Percentiles rank a stretch among this genome's conserved stretches.
These are phyloP conservation scores for Ptiloglossa arizonensis DNA, from an alignment of 1,140 invertebrate species.

Conservation along the genomic window DNA sequence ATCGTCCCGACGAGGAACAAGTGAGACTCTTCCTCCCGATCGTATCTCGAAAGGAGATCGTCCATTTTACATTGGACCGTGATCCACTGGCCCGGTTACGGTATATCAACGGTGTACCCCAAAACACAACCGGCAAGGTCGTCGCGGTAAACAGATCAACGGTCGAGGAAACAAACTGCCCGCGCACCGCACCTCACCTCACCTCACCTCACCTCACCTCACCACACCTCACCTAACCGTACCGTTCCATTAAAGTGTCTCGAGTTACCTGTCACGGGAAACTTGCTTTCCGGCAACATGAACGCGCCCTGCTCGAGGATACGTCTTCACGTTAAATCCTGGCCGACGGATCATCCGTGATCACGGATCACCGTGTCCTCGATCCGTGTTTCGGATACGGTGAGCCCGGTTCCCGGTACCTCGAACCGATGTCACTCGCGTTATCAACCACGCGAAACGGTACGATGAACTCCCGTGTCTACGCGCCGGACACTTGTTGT, in stretches of 20 bases:
- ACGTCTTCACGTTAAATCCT: slow-evolving; percentile 23
- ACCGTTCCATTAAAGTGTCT: too few relatives aligned
- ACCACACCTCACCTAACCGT: too few relatives aligned
- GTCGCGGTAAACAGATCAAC: too few relatives aligned
- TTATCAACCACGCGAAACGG: neutral
- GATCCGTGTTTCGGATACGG: too few relatives aligned
- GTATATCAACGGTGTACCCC: neutral
- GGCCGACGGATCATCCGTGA: neutral
- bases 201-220: too few relatives aligned
- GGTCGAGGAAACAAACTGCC: neutral
- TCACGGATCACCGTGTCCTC: too few relatives aligned
- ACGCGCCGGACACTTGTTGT: slow-evolving; percentile 44
- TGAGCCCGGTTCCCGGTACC: too few relatives aligned
- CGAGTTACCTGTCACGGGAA: slow-evolving; percentile 80
- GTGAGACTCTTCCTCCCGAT: too few relatives aligned
- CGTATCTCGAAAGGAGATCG: neutral
- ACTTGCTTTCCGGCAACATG: slow-evolving; percentile 81
- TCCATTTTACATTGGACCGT: too few relatives aligned
- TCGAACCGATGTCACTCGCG: neutral
- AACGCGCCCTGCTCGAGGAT: slow-evolving; percentile 48
- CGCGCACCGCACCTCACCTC: too few relatives aligned
- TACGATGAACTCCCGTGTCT: neutral
- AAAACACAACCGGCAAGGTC: slow-evolving; percentile 21
- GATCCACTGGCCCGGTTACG: slow-evolving; percentile 58
- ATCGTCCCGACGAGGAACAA: too few relatives aligned